Percentiles rank a stretch among this genome's conserved stretches.
Evolutionary conservation across 2,888 invertebrate genomes (phyloP).

Genomic region (Hymenopus coronatus): DNA sequence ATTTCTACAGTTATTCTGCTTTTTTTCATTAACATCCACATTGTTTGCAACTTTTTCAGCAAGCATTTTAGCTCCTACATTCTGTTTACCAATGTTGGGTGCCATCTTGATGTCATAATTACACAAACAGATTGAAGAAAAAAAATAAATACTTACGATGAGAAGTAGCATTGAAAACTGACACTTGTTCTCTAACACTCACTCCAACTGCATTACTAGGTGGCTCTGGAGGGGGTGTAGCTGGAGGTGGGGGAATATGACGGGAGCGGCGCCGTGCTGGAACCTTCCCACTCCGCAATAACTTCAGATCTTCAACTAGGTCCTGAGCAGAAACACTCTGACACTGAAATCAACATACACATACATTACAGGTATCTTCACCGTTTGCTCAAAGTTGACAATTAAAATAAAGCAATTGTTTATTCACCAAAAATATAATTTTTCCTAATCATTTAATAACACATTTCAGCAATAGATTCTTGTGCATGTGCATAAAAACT

Average conservation of each 20-base stretch:
- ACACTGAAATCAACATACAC: constrained; percentile 64
- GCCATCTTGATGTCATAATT: too few relatives aligned
- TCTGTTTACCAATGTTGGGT: too few relatives aligned
- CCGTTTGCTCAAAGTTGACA: too few relatives aligned
- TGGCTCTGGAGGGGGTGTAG: constrained; percentile 58
- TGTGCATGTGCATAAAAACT: too few relatives aligned
- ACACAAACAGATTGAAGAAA: not conserved
- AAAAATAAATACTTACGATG: constrained; percentile 38
- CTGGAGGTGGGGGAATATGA: constrained; percentile 54
- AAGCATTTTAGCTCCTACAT: too few relatives aligned
- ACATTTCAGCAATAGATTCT: too few relatives aligned
- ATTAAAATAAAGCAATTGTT: too few relatives aligned
- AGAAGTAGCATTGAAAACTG: constrained; percentile 49
- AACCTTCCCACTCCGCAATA: constrained; percentile 62
- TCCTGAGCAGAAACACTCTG: constrained; percentile 79
- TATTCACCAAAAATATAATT: too few relatives aligned
- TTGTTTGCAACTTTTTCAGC: too few relatives aligned
- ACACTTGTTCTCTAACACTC: constrained; percentile 53
- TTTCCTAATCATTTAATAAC: too few relatives aligned
- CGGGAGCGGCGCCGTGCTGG: constrained; percentile 41
- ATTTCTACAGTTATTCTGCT: too few relatives aligned
- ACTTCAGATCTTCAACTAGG: constrained; percentile 79
- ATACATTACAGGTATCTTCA: not conserved
- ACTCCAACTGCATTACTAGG: constrained; percentile 52
- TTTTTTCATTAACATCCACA: too few relatives aligned